These are phyloP conservation scores for Emesis castigata DNA, from an alignment of 2,888 invertebrate species.

Conservation along the genomic window DNA sequence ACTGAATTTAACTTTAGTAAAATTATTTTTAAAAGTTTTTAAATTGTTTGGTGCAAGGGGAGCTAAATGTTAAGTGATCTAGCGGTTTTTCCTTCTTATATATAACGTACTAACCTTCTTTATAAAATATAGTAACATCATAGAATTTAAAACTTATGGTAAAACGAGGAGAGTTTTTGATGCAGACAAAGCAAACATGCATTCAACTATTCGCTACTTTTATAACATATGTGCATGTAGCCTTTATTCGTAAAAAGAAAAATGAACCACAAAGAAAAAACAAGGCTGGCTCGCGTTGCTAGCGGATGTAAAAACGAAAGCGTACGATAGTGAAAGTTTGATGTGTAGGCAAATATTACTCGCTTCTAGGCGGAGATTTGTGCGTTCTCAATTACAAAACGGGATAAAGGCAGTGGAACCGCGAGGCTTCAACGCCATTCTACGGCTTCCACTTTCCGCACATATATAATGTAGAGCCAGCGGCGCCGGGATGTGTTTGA, in stretches of 20 bases:
- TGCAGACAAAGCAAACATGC: conserved; percentile 37
- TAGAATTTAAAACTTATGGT: background rate
- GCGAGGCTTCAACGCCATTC: conserved; percentile 74
- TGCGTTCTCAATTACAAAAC: conserved; percentile 82
- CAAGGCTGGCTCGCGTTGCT: conserved; percentile 79
- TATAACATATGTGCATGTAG: conserved; percentile 57
- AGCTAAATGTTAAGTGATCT: no score
- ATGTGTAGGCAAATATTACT: conserved; percentile 88
- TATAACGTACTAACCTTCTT: background rate
- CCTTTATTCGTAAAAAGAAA: conserved; percentile 71
- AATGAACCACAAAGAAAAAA: conserved; percentile 78
- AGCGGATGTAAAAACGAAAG: conserved; percentile 86
- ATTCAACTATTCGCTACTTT: conserved; percentile 36
- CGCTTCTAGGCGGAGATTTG: conserved; percentile 85
- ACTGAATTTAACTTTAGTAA: no score
- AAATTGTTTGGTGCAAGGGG: no score
- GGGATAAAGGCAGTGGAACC: conserved; percentile 78
- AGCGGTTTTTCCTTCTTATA: no score
- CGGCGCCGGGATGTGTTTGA: conserved; percentile 77
- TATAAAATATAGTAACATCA: background rate
- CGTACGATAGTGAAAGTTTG: conserved; percentile 88
- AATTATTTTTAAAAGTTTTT: no score
- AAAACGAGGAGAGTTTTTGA: conserved; percentile 28
- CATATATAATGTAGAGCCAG: conserved; percentile 80
- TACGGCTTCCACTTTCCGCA: conserved; percentile 71